These are phyloP conservation scores for Drosophila meridiana DNA, from an alignment of 2,888 invertebrate genomes.

Conservation along the genomic window DNA sequence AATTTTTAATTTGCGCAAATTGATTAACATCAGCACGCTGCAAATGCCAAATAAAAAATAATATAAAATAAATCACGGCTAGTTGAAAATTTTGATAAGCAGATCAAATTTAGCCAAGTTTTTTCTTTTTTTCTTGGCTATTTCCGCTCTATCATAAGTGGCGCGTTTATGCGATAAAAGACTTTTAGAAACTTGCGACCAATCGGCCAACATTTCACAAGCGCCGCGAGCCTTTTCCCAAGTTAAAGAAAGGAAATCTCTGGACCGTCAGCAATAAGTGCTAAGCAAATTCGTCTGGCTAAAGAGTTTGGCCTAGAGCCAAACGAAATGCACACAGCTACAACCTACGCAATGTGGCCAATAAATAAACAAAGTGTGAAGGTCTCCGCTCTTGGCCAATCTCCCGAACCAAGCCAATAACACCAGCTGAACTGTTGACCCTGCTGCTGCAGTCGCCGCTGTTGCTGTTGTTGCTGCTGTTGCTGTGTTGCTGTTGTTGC, in stretches of 20 bases:
- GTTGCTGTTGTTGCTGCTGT: constrained; percentile 21
- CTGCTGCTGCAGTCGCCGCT: constrained; percentile 32
- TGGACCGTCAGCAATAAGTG: constrained; percentile 34
- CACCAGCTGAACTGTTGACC: constrained; percentile 69
- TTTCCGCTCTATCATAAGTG: constrained; percentile 12
- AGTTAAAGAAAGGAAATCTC: constrained; percentile 15
- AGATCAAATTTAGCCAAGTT: constrained; percentile 14
- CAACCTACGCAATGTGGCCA: constrained; percentile 76
- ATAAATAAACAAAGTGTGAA: constrained; percentile 77
- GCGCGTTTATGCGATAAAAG: not conserved
- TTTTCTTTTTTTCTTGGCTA: constrained; percentile 3
- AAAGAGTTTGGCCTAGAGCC: constrained; percentile 33
- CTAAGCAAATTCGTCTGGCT: constrained; percentile 51
- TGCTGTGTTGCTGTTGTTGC: constrained; percentile 30
- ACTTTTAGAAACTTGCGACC: not conserved
- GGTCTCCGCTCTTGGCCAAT: constrained; percentile 56
- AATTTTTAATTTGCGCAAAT: constrained; percentile 82
- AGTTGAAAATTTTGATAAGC: constrained; percentile 25
- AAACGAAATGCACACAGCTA: constrained; percentile 64
- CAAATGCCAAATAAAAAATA: constrained; percentile 60
- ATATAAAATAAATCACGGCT: constrained; percentile 64
- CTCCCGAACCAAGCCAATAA: constrained; percentile 49
- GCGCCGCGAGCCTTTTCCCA: constrained; percentile 33
- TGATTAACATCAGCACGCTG: constrained; percentile 70
- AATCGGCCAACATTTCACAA: not conserved